Evolutionary conservation across 2,113 vertebrate genomes (phyloP).

Genomic region (Sialia sialis): DNA sequence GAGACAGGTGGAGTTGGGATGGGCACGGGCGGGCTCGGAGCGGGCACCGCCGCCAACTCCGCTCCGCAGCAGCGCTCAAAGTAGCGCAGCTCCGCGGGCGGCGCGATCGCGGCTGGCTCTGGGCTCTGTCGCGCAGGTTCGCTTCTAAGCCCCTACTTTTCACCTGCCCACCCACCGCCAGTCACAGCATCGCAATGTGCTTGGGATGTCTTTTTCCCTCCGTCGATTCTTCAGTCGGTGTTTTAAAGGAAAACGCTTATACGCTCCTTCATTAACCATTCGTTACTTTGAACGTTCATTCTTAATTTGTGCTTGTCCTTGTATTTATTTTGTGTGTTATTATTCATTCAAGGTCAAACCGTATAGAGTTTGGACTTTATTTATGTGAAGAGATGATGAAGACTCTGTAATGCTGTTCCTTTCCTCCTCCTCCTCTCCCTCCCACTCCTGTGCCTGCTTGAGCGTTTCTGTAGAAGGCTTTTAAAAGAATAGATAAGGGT

Average conservation of each 20-base stretch:
- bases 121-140: background rate
- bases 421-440: background rate
- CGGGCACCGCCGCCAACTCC: background rate
- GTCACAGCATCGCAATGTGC: background rate
- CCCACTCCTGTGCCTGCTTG: background rate
- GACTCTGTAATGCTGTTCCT: background rate
- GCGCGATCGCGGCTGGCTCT: background rate
- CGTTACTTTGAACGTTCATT: background rate
- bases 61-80: background rate
- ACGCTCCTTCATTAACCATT: background rate
- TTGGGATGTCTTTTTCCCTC: background rate
- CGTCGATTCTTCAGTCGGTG: background rate
- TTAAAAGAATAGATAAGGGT: background rate
- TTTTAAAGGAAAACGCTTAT: background rate
- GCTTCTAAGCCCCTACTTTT: background rate
- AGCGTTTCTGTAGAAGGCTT: background rate
- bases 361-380: background rate
- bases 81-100: background rate
- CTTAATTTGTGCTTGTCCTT: background rate
- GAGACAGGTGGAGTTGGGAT: background rate
- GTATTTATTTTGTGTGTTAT: background rate
- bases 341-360: background rate
- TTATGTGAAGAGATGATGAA: background rate
- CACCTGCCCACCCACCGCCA: background rate
- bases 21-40: background rate